Evolutionary conservation across 2,113 vertebrate genomes (phyloP).

Genomic region (Gallinago media): DNA sequence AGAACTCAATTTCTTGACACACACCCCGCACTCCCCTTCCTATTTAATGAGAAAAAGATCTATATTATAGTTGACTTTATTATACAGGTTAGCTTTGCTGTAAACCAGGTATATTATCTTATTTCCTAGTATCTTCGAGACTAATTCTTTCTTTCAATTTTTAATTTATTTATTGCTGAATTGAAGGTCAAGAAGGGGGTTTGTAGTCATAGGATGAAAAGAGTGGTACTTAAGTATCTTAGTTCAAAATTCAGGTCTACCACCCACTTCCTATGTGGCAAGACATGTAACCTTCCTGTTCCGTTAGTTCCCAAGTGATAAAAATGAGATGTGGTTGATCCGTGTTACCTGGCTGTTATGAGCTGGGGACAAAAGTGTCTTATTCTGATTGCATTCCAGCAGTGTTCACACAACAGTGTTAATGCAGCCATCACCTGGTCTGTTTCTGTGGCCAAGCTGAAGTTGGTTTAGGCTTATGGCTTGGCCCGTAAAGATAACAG

Average conservation of each 20-base stretch:
- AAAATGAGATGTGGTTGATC: not conserved
- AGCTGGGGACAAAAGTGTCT: not conserved
- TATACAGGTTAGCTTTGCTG: not conserved
- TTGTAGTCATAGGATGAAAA: not conserved
- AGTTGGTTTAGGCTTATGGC: not conserved
- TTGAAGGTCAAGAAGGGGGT: not conserved
- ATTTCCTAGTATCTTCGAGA: not conserved
- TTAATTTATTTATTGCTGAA: not conserved
- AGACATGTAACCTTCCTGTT: not conserved
- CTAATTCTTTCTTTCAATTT: not conserved
- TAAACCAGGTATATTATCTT: not conserved
- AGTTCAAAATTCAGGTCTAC: not conserved
- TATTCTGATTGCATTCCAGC: not conserved
- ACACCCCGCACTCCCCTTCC: accelerated
- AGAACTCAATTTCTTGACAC: not conserved
- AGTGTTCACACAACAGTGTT: accelerated
- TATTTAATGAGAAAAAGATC: not conserved
- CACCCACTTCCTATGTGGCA: not conserved
- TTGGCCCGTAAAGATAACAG: not conserved
- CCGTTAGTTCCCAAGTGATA: not conserved
- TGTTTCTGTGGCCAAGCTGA: not conserved
- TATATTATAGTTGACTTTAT: not conserved
- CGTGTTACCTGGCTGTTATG: not conserved
- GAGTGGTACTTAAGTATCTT: not conserved
- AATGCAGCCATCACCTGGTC: not conserved